A percentile compares a stretch with the other conserved stretches of the same genome.
Conservation (phyloP, 2,797 vertebrate genomes). For the Nothura maculosa region DNA sequence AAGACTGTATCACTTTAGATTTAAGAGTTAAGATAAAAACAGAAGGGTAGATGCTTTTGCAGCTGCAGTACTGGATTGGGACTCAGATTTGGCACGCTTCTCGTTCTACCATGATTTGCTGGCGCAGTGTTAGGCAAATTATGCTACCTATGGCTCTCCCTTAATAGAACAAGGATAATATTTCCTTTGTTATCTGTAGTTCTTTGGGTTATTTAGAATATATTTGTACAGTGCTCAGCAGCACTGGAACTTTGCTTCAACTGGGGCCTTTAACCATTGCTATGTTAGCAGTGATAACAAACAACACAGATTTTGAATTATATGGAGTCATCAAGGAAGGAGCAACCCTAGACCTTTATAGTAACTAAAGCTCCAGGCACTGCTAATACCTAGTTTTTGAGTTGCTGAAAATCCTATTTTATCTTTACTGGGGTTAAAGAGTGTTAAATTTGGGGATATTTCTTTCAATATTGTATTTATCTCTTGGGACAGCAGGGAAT, state of each 20-base stretch:
- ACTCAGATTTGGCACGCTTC: neutral
- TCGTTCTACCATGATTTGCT: neutral
- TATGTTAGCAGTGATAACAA: constrained; percentile 19
- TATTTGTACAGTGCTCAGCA: neutral
- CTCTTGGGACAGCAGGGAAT: neutral
- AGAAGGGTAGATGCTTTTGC: neutral
- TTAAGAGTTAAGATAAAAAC: neutral
- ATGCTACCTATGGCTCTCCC: neutral
- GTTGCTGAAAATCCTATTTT: constrained; percentile 12
- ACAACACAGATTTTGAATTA: neutral
- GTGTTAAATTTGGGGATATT: neutral
- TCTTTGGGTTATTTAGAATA: neutral
- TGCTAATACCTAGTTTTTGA: neutral
- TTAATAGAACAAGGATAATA: neutral
- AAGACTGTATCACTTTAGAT: neutral
- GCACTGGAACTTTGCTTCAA: neutral
- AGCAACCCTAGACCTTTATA: neutral
- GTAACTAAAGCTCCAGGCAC: neutral
- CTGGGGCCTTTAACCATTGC: neutral
- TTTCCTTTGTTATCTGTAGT: neutral
- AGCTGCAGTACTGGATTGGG: neutral
- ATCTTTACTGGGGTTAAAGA: neutral
- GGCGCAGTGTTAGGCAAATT: neutral
- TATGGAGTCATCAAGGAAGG: neutral
- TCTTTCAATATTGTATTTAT: neutral